Percentiles rank a stretch among this genome's conserved stretches.
Evolutionary conservation across 2,113 vertebrate species (phyloP).

Genomic region (Geococcyx californianus): DNA sequence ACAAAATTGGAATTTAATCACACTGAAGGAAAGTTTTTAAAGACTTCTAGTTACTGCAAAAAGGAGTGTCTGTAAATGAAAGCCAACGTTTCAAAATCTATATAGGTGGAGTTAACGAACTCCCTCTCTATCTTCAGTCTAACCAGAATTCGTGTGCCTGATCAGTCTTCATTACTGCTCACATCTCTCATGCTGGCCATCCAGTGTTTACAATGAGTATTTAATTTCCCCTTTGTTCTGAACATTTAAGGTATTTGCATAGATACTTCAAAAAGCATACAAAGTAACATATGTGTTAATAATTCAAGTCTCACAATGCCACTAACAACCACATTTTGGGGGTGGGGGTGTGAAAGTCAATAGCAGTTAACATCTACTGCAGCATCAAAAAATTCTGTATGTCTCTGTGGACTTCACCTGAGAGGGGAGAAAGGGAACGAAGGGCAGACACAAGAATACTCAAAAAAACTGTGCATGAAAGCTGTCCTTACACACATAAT

Average conservation of each 20-base stretch:
- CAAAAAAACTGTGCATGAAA: not conserved
- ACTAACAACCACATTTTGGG: not conserved
- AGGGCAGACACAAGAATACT: not conserved
- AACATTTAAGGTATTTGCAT: not conserved
- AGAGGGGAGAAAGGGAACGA: not conserved
- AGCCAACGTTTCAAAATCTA: not conserved
- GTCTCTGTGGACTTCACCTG: not conserved
- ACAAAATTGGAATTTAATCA: not conserved
- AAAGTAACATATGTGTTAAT: not conserved
- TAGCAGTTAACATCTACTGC: not conserved
- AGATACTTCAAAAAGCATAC: not conserved
- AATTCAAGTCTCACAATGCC: not conserved
- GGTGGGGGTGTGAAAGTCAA: not conserved
- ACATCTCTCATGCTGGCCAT: not conserved
- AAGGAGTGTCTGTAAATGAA: not conserved
- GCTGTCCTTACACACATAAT: not conserved
- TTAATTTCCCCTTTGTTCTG: not conserved
- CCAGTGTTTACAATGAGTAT: not conserved
- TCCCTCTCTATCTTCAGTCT: not conserved
- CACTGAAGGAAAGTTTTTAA: not conserved
- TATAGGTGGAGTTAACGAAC: not conserved
- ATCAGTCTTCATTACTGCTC: not conserved
- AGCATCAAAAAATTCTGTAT: not conserved
- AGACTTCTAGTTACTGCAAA: not conserved
- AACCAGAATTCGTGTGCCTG: not conserved